phyloP scores from a whole-genome alignment of 2,113 vertebrate species.

The Bubo scandiacus region DNA sequence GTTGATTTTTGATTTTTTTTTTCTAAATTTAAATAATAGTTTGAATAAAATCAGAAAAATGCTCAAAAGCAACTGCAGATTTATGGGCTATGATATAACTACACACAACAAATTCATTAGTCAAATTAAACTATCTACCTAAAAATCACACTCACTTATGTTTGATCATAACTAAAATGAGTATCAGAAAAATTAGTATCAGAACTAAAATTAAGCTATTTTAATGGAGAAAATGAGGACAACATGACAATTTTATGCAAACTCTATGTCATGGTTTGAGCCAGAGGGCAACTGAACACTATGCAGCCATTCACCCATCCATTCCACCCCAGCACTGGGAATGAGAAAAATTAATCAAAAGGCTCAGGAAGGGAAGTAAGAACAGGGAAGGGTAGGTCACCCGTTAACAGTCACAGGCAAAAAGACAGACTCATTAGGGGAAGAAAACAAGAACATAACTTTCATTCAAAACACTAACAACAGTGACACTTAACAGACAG shows the following conservation, averaged over 20 bases:
- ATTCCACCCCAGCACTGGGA: too few relatives aligned
- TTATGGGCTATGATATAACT: neutral
- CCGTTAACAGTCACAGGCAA: too few relatives aligned
- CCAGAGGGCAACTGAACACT: too few relatives aligned
- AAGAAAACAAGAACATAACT: too few relatives aligned
- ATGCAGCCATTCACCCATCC: too few relatives aligned
- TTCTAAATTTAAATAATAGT: neutral
- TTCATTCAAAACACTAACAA: too few relatives aligned
- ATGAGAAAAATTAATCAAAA: too few relatives aligned
- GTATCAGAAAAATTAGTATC: neutral
- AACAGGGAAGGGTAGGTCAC: too few relatives aligned
- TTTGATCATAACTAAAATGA: neutral
- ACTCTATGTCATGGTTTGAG: too few relatives aligned
- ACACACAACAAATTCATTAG: neutral
- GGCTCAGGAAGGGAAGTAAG: too few relatives aligned
- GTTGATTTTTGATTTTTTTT: neutral
- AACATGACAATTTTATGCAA: neutral
- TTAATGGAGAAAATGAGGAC: neutral
- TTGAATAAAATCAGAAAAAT: neutral
- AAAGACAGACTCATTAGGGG: too few relatives aligned
- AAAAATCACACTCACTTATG: neutral
- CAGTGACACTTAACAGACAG: too few relatives aligned
- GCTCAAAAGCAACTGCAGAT: neutral
- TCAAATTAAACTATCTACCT: neutral
- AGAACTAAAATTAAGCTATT: neutral